Base-by-base conservation (phyloP, 2,113 vertebrate species). In the Corythaixoides concolor region DNA sequence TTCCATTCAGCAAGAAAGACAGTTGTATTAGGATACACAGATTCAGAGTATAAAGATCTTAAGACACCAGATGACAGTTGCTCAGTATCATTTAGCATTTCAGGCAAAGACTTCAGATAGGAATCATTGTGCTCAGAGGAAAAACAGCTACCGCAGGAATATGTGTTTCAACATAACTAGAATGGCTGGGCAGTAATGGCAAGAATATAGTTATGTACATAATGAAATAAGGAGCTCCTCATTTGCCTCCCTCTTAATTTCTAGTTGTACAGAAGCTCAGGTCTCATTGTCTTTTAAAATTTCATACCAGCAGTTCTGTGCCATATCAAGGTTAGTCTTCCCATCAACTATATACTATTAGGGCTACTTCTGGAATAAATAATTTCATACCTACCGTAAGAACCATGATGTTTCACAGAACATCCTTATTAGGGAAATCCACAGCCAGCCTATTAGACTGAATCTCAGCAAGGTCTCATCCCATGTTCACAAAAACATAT, bases 71-170 rank as follows among this genome's bases (percentile, higher is more conserved):
- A 26, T 60, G 21, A 3, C 6, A 67, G 76, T 5, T 68, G 84
- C 37, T 43, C 62, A 56, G 94, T 35, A 79, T 13, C 47, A 53
- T 22, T 87, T 19, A 91, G 95, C 76, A 43, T 60, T 76, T 86
- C 86, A 84, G 88, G 83, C 90, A 96, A 83, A 94, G 89, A 66
- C 75, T 88, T 95, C 84, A 80, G 88, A 85, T 4, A 43, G 56
- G 76, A 92, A 94, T 92, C 81, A 53, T 79, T 73, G 82, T 35
- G 88, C 73, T 66, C 76, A 85, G 69, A 90, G 78, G 66, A 91
- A 39, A 81, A 94, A 72, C 49, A 93, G 84, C 49, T 39, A 45
- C 69, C 81, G 85, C 85, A 92, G 83, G 69, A 89, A 79, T 52
- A 30, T 5, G 30, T 52, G 47, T 53, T 76, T 77, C 84, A 37